A percentile compares a stretch with the other conserved stretches of the same genome.
Evolutionary conservation across 2,888 invertebrate genomes (phyloP).

Genomic region (Carabus problematicus): DNA sequence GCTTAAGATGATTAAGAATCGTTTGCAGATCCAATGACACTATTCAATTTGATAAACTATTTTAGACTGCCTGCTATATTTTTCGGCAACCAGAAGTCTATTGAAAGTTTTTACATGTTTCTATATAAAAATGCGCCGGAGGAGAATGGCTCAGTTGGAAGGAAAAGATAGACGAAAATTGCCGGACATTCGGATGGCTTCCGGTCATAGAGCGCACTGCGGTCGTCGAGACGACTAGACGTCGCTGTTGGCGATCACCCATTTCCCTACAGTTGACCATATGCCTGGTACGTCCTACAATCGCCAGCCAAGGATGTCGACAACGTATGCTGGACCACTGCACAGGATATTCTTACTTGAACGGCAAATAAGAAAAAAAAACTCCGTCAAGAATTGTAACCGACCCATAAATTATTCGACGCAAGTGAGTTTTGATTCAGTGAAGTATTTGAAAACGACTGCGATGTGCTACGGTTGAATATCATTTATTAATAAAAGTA

Average conservation of each 20-base stretch:
- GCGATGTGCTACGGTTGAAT: too few species aligned
- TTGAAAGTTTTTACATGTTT: constrained; percentile 29
- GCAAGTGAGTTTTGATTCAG: too few species aligned
- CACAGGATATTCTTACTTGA: constrained; percentile 35
- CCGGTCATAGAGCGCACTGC: constrained; percentile 39
- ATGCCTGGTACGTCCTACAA: neutral
- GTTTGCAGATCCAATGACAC: too few species aligned
- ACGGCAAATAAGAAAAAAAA: constrained; percentile 30
- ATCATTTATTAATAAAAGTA: too few species aligned
- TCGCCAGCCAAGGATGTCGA: neutral
- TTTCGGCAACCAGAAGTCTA: neutral
- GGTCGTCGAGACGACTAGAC: constrained; percentile 36
- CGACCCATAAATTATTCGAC: constrained; percentile 25
- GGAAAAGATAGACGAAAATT: constrained; percentile 37
- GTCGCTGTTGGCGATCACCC: constrained; percentile 41
- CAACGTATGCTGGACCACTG: constrained; percentile 14
- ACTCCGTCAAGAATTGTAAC: neutral
- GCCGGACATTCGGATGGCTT: constrained; percentile 42
- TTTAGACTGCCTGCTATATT: too few species aligned
- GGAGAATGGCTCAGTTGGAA: constrained; percentile 33
- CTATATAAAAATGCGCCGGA: neutral
- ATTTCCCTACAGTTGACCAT: constrained; percentile 36
- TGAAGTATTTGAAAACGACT: too few species aligned
- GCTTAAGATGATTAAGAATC: too few species aligned
- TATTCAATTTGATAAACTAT: too few species aligned